Percentiles rank a stretch among this genome's conserved stretches.
Conservation (phyloP, 1,140 invertebrate species). For the Drosophila kohkoa region DNA sequence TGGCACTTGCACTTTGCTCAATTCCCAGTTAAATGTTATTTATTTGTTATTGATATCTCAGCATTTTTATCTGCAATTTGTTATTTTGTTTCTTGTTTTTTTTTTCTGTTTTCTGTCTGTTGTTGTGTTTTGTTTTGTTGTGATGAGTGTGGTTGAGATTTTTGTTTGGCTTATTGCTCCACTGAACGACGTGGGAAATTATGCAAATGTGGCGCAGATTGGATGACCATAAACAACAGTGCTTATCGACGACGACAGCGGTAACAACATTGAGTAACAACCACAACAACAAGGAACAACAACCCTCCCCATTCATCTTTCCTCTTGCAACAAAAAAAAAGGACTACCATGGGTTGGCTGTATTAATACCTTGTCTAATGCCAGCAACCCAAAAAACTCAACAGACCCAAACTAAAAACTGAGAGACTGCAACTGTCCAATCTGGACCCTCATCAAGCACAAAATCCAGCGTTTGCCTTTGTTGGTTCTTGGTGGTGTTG, state of each 20-base stretch:
- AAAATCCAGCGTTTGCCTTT: conserved; percentile 53
- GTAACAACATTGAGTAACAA: conserved; percentile 38
- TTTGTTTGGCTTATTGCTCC: conserved; percentile 18
- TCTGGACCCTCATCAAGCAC: conserved; percentile 40
- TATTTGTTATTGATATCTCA: conserved; percentile 52
- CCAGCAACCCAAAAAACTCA: conserved; percentile 3
- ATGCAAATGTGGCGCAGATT: conserved; percentile 78
- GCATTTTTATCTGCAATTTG: conserved; percentile 9
- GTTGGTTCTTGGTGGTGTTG: conserved; percentile 19
- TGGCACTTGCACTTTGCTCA: conserved; percentile 34
- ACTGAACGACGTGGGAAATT: conserved; percentile 72
- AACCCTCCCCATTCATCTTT: not conserved
- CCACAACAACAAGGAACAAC: conserved; percentile 35
- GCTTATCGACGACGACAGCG: conserved; percentile 45
- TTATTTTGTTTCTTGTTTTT: conserved; percentile 30
- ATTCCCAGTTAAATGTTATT: conserved; percentile 40
- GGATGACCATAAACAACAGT: conserved; percentile 28
- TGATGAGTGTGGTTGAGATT: conserved; percentile 46
- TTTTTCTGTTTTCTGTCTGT: conserved; percentile 2
- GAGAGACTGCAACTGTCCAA: conserved; percentile 5
- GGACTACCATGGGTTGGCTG: not conserved
- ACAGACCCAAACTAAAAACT: conserved; percentile 15
- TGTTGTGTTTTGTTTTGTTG: conserved; percentile 47
- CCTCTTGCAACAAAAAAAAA: not conserved
- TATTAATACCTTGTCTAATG: conserved; percentile 36